A percentile compares a stretch with the other conserved stretches of the same genome.
These are phyloP conservation scores for Prinia subflava DNA, from an alignment of 2,113 vertebrate species.

Conservation along the genomic window DNA sequence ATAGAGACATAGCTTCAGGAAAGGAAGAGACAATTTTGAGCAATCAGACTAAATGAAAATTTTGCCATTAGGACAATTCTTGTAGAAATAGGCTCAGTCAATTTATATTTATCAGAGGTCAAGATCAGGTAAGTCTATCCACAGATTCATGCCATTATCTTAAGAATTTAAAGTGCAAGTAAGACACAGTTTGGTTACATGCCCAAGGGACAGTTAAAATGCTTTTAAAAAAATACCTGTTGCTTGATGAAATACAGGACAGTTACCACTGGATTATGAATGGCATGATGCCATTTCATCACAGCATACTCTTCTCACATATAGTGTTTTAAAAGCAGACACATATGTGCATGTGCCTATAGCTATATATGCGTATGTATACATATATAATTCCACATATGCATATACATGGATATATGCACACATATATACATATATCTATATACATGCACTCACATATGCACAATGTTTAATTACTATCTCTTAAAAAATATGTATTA, in stretches of 20 bases:
- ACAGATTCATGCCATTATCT: not conserved
- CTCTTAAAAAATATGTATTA: not conserved
- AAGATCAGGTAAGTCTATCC: not conserved
- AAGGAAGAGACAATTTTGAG: not conserved
- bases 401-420: no score
- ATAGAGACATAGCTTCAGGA: not conserved
- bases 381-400: not conserved
- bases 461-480: not conserved
- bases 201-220: not conserved
- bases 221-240: not conserved
- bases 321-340: not conserved
- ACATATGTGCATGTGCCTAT: not conserved
- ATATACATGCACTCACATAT: not conserved
- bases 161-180: not conserved
- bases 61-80: not conserved
- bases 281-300: not conserved
- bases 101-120: not conserved
- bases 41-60: not conserved
- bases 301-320: not conserved
- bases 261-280: not conserved
- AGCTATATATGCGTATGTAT: not conserved
- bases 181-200: not conserved
- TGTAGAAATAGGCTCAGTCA: not conserved
- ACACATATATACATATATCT: not conserved
- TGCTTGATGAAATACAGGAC: not conserved